A percentile compares a stretch with the other conserved stretches of the same genome.
Evolutionary conservation across 2,797 vertebrate species (phyloP).

Genomic region (Orientallactaga sibirica): DNA sequence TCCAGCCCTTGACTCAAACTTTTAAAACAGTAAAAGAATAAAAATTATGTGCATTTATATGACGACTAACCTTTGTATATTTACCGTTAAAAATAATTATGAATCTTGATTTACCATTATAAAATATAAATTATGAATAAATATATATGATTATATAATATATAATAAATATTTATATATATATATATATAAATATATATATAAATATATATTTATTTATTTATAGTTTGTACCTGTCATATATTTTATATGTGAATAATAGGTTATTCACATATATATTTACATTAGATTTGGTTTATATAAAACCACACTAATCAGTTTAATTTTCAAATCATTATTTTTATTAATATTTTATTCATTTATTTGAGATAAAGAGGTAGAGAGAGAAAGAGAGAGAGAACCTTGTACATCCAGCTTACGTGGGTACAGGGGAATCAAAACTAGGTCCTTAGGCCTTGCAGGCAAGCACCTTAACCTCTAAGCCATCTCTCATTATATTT

Average conservation of each 20-base stretch:
- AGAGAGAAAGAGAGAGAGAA: no score
- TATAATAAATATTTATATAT: no score
- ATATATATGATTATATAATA: no score
- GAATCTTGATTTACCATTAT: no score
- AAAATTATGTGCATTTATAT: background rate
- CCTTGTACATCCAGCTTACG: no score
- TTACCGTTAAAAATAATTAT: constrained; percentile 37
- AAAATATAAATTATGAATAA: no score
- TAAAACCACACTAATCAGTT: background rate
- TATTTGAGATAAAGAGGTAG: no score
- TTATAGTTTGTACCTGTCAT: background rate
- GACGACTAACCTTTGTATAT: background rate
- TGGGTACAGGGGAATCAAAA: no score
- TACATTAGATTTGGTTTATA: background rate
- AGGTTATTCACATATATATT: background rate
- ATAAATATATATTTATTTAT: background rate
- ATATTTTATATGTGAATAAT: background rate
- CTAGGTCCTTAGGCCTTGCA: no score
- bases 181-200: background rate
- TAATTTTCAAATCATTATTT: background rate
- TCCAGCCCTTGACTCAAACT: no score
- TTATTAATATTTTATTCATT: no score
- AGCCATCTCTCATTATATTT: background rate
- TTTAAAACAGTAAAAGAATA: background rate
- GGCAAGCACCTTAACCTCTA: no score